Base-by-base conservation (phyloP, 2,797 vertebrate genomes). In the Phylloscopus collybita region DNA sequence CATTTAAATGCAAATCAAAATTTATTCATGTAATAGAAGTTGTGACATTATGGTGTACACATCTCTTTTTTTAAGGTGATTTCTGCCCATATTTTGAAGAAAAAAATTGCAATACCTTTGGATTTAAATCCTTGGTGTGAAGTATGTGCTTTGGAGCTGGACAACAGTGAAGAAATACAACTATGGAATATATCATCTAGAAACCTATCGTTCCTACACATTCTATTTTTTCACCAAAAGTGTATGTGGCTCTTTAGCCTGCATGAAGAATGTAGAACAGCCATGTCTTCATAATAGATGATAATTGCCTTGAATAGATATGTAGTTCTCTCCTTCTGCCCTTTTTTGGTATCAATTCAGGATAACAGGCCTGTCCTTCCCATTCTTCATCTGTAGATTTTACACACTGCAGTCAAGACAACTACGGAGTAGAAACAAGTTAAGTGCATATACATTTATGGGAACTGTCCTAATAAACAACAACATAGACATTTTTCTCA, bases 1-100 rank as follows among this genome's bases (percentile, higher is more conserved):
- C 9, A 62, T 81, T 91, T 86, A 89, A 92, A 85, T 71, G 80
- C 87, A 93, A 76, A 92, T 66, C 50, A 82, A 64, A 72, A 81
- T 84, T 53, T 81, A 95, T 91, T 88, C 66, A n/a, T 74, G n/a
- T 49, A 92, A 60, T 80, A 23, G 34, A 59, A 29, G 56, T 88
- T 95, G 94, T 86, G 47, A 75, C 56, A 59, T 85, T 91, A 38
- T 61, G 29, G 45, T 80, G 25, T 56, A 82, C 23, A n/a, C 23
- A 51, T 79, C 11, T 81, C 70, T 60, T 82, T 80, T 86, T 74
- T 70, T 27, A 83, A 88, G 40, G 50, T 72, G 40, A 70, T 88
- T 91, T 81, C 54, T 94, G 27, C 45, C 19, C 25, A 74, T 76
- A 87, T 80, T 50, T 65, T 26, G 32, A 80, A 59, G 7, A 9